phyloP scores from a whole-genome alignment of 1,140 invertebrate species.

The Aphaenogaster rudis region DNA sequence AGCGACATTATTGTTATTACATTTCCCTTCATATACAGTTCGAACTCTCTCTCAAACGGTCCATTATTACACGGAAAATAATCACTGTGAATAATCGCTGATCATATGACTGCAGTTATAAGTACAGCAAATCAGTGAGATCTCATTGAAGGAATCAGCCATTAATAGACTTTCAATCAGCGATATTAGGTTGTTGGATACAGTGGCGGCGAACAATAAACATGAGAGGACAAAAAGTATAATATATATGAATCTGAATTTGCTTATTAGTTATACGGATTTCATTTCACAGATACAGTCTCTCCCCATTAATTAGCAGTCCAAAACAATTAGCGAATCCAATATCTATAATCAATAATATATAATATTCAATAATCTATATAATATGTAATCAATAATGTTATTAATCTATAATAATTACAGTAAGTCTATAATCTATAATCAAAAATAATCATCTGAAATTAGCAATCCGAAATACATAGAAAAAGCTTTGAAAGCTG shows the following conservation, averaged over 20 bases:
- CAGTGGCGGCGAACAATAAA: background rate
- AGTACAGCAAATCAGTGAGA: background rate
- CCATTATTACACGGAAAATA: background rate
- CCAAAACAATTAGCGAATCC: constrained; percentile 15
- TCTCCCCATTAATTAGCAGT: constrained; percentile 24
- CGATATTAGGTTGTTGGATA: background rate
- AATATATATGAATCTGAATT: background rate
- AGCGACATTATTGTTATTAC: constrained; percentile 40
- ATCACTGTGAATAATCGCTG: background rate
- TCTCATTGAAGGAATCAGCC: background rate
- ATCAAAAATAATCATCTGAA: background rate
- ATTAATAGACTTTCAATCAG: background rate
- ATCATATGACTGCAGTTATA: background rate
- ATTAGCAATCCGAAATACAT: background rate
- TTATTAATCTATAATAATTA: constrained; percentile 18
- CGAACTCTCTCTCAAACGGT: background rate
- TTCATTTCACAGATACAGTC: background rate
- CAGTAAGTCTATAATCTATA: background rate
- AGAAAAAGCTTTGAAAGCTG: background rate
- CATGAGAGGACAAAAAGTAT: background rate
- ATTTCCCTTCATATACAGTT: background rate
- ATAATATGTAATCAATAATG: constrained; percentile 17
- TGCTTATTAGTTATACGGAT: background rate
- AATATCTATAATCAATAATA: constrained; percentile 33
- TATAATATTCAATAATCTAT: constrained; percentile 19